These are phyloP conservation scores for Bubo bubo DNA, from an alignment of 2,113 vertebrate species.

Conservation along the genomic window DNA sequence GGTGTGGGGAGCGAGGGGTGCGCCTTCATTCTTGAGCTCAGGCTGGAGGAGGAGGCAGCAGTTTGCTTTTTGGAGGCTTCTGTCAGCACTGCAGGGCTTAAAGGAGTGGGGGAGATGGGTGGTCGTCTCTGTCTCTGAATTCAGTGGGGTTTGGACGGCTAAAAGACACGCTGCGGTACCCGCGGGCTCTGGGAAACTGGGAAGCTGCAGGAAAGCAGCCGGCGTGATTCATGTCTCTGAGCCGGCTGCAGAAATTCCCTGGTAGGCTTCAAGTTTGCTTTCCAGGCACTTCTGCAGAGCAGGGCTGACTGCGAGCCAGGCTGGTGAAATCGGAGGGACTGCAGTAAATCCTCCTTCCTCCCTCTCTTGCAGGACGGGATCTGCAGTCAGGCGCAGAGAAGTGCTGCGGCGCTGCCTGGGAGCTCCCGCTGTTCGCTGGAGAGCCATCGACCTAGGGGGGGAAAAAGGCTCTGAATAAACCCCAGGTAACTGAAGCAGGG, in stretches of 20 bases:
- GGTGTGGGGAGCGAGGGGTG: background rate
- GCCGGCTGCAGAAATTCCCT: background rate
- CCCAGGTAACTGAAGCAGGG: background rate
- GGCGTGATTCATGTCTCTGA: background rate
- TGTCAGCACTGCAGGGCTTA: background rate
- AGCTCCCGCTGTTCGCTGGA: background rate
- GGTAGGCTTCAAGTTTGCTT: background rate
- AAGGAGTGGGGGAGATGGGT: background rate
- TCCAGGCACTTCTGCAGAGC: constrained; percentile 35
- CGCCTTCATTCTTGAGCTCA: rapidly evolving
- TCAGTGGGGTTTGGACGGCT: background rate
- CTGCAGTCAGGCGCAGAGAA: constrained; percentile 18
- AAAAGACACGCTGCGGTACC: rapidly evolving
- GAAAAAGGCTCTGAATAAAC: background rate
- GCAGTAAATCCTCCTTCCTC: background rate
- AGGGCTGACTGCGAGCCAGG: background rate
- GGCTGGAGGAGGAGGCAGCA: background rate
- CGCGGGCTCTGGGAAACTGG: background rate
- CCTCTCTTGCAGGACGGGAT: background rate
- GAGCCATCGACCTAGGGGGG: background rate
- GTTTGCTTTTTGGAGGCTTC: background rate
- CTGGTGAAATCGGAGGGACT: background rate
- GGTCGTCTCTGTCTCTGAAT: background rate
- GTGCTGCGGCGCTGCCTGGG: background rate
- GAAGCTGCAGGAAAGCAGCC: background rate